phyloP scores from a whole-genome alignment of 2,888 invertebrate genomes.

The Ormia ochracea region DNA sequence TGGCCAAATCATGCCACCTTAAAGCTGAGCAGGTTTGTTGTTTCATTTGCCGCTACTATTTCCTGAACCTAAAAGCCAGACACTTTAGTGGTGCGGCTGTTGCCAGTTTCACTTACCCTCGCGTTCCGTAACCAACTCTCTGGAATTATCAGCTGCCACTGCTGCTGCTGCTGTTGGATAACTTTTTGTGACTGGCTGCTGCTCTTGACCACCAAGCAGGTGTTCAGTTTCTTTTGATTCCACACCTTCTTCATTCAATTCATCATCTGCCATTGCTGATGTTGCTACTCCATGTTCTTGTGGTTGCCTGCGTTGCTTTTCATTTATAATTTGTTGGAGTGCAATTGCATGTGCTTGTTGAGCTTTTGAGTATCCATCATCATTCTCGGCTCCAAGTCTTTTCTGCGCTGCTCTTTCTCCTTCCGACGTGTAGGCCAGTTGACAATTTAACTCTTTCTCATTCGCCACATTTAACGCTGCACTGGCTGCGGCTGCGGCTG shows the following conservation, averaged over 20 bases:
- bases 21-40: conserved; percentile 8
- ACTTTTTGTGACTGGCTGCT: conserved; percentile 25
- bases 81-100: conserved; percentile 11
- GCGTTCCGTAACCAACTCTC: conserved; percentile 3
- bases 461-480: conserved; percentile 3
- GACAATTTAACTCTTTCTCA: conserved; percentile 41
- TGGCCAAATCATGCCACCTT: neutral
- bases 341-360: conserved; percentile 63
- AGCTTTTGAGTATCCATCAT: conserved; percentile 55
- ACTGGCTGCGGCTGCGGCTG: neutral
- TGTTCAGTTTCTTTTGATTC: conserved; percentile 57
- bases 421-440: conserved; percentile 28
- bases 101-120: conserved; percentile 37
- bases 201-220: conserved; percentile 62
- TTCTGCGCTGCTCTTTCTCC: neutral
- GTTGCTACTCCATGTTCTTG: neutral
- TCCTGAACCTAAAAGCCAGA: conserved; percentile 18
- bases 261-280: neutral
- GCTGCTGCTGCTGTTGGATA: conserved; percentile 42
- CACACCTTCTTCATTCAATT: conserved; percentile 9
- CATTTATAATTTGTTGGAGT: conserved; percentile 58
- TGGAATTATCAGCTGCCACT: conserved; percentile 29
- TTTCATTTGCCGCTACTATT: neutral
- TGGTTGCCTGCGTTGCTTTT: conserved; percentile 4
- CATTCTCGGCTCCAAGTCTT: conserved; percentile 21